Evolutionary conservation across 2,888 invertebrate genomes (phyloP), one percentile per base, ranked within the genome.

Genomic region (Galerucella nymphaeae): DNA sequence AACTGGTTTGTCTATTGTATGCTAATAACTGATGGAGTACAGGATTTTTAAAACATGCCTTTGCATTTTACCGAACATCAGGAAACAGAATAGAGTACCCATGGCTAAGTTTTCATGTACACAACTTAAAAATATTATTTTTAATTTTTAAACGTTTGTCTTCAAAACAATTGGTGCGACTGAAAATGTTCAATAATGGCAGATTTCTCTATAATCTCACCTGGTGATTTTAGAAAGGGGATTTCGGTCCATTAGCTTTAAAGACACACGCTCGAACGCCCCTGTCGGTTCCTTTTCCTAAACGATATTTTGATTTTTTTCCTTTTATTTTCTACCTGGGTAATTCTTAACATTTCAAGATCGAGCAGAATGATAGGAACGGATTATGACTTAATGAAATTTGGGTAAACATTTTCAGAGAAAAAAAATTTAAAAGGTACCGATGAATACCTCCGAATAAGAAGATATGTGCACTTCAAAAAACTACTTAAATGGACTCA

Each of bases 211-310:
- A 53, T 75, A 75, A 75, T 74, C 75, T 75, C 73, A 75, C 75
- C 75, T 73, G 79, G 80, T 77, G 79, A 30, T 13, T 62, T 74
- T 78, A 77, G 57, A 16, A 57, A 75, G 71, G 78, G 77, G 72
- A 77, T 81, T 77, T 81, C 83, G 84, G 83, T 84, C 85, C 85
- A 85, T 85, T 85, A 85, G 83, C 74, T 80, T 76, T 77, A 78
- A 77, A 83, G 83, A 80, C 82, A 80, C 82, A 84, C 84, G 85
- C 85, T 82, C 81, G 84, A 84, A 85, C 85, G 85, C 85, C 82
- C 84, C 78, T 82, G 85, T 85, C 85, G 84, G 84, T 79, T 77
- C 79, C 79, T 77, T 81, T 81, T 77, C 81, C 78, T 83, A 82
- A 84, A 81, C 83, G 81, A 77, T 79, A 76, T 75, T 76, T 72